Evolutionary conservation across 2,797 vertebrate species (phyloP).

Genomic region (Epinephelus malabaricus): DNA sequence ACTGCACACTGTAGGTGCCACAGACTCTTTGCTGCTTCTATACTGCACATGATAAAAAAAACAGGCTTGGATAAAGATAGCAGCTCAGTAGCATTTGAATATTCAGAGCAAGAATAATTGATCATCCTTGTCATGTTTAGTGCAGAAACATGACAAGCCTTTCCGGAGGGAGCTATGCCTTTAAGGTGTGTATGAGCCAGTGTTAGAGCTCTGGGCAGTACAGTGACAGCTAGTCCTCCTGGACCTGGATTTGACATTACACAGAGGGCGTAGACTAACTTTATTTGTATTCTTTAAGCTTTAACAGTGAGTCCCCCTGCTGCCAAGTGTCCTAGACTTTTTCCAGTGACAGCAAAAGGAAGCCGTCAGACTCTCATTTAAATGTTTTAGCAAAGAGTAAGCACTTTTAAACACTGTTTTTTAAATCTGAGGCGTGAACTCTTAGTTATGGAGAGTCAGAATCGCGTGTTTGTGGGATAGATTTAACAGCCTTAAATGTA

Average conservation of each 20-base stretch:
- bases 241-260: conserved; percentile 31
- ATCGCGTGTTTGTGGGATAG: not conserved
- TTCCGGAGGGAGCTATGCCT: conserved; percentile 22
- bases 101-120: conserved; percentile 36
- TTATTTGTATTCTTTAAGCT: conserved; percentile 49
- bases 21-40: conserved; percentile 2
- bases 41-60: conserved; percentile 5
- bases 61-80: conserved; percentile 34
- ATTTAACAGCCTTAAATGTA: conserved; percentile 22
- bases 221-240: conserved; percentile 41
- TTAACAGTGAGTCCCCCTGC: conserved; percentile 8
- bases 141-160: conserved; percentile 23
- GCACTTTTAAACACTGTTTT: not conserved
- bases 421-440: not conserved
- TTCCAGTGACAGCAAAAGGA: not conserved
- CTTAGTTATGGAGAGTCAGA: not conserved
- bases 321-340: conserved; percentile 25
- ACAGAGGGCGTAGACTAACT: conserved; percentile 27
- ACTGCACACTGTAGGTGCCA: conserved; percentile 23
- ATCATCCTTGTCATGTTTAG: conserved; percentile 18
- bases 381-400: conserved; percentile 13
- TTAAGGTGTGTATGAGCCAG: conserved; percentile 33
- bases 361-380: conserved; percentile 21
- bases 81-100: conserved; percentile 32
- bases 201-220: conserved; percentile 24